phyloP scores from a whole-genome alignment of 2,113 vertebrate genomes.

The Sterna hirundo region DNA sequence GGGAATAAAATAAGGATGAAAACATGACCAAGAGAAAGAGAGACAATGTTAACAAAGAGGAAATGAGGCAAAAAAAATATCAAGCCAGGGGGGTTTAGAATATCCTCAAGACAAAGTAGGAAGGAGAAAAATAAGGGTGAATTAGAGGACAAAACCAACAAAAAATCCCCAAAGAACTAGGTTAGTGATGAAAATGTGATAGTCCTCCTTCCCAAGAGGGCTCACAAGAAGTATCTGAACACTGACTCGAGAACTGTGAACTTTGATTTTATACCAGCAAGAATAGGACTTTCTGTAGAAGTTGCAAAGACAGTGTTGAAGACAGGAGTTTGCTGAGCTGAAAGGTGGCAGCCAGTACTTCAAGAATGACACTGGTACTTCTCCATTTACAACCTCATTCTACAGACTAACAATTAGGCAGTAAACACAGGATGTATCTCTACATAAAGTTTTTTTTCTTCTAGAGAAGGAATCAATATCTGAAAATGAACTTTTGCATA shows the following conservation, averaged over 20 bases:
- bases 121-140: not conserved
- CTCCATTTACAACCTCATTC: not conserved
- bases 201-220: not conserved
- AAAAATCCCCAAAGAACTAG: not conserved
- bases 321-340: not conserved
- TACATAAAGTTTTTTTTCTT: not conserved
- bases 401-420: not conserved
- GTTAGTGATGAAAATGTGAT: not conserved
- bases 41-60: not conserved
- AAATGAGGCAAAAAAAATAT: not conserved
- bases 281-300: not conserved
- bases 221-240: not conserved
- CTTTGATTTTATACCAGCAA: not conserved
- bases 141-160: not conserved
- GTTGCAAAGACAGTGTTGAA: not conserved
- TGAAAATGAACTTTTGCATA: not conserved
- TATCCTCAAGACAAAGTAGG: not conserved
- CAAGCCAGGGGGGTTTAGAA: not conserved
- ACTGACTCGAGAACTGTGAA: not conserved
- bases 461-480: not conserved
- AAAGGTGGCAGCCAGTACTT: not conserved
- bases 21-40: not conserved
- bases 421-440: not conserved
- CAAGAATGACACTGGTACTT: not conserved
- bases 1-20: not conserved